A percentile compares a stretch with the other conserved stretches of the same genome.
Conservation (phyloP, 2,113 vertebrate species). For the Junco hyemalis region DNA sequence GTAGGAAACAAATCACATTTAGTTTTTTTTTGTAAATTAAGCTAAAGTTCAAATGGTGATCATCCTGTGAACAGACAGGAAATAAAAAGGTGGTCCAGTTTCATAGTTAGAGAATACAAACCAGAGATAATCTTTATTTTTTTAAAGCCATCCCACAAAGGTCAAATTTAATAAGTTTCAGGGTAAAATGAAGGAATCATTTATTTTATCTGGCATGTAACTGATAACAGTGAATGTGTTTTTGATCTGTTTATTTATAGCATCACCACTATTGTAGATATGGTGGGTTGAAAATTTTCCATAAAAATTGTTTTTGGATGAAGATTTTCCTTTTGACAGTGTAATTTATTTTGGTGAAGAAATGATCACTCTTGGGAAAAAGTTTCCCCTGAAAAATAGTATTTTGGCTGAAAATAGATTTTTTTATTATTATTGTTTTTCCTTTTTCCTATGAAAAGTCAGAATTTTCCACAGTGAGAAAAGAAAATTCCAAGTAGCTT, state of each 20-base stretch:
- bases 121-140: neutral
- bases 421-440: conserved; percentile 16
- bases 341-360: conserved; percentile 46
- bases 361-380: neutral
- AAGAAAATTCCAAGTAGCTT: conserved; percentile 48
- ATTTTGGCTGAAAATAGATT: neutral
- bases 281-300: neutral
- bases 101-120: neutral
- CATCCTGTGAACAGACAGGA: neutral
- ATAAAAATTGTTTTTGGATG: neutral
- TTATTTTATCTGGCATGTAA: conserved; percentile 30
- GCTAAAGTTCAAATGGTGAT: neutral
- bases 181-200: neutral
- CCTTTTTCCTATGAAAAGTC: conserved; percentile 13
- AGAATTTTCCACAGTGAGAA: conserved; percentile 27
- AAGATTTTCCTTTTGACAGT: conserved; percentile 10
- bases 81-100: neutral
- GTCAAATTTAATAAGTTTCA: neutral
- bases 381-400: neutral
- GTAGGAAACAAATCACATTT: neutral
- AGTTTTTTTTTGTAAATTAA: neutral
- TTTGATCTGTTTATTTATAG: conserved; percentile 28
- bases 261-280: neutral
- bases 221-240: neutral
- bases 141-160: neutral